Evolutionary conservation across 2,888 invertebrate species (phyloP).

Genomic region (Podotricha telesiphe): DNA sequence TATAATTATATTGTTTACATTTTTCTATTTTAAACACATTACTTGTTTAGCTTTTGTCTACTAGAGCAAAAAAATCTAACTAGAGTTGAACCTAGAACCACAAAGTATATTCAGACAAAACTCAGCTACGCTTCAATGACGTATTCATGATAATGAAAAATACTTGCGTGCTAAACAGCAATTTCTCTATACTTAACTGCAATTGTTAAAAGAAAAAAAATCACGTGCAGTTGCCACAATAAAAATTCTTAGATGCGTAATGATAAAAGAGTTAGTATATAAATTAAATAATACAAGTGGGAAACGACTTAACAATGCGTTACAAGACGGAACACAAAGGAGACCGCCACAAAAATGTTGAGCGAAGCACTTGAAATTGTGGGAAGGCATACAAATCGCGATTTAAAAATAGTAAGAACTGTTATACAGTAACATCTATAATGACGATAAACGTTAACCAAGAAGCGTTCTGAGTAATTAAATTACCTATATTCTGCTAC

Average conservation of each 20-base stretch:
- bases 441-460: slow-evolving; percentile 41
- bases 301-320: slow-evolving; percentile 43
- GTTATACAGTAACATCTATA: slow-evolving; percentile 37
- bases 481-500: slow-evolving; percentile 40
- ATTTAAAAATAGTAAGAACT: slow-evolving; percentile 40
- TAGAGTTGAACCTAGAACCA: neutral
- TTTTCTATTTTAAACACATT: too few relatives aligned
- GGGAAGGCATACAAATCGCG: slow-evolving; percentile 42
- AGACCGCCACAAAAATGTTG: slow-evolving; percentile 42
- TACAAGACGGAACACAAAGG: slow-evolving; percentile 40
- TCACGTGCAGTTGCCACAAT: slow-evolving; percentile 6
- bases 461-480: slow-evolving; percentile 39
- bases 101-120: neutral
- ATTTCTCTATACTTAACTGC: neutral
- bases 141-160: neutral
- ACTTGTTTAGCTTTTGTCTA: too few relatives aligned
- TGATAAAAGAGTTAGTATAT: slow-evolving; percentile 22
- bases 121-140: neutral
- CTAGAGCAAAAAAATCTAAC: too few relatives aligned
- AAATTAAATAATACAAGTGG: slow-evolving; percentile 40
- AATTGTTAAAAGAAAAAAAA: neutral
- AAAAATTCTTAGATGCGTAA: slow-evolving; percentile 27
- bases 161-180: neutral
- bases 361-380: slow-evolving; percentile 39
- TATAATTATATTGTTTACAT: too few relatives aligned